A percentile compares a stretch with the other conserved stretches of the same genome.
Evolutionary conservation across 2,888 invertebrate genomes (phyloP).

Genomic region (Xanthorhoe designata): DNA sequence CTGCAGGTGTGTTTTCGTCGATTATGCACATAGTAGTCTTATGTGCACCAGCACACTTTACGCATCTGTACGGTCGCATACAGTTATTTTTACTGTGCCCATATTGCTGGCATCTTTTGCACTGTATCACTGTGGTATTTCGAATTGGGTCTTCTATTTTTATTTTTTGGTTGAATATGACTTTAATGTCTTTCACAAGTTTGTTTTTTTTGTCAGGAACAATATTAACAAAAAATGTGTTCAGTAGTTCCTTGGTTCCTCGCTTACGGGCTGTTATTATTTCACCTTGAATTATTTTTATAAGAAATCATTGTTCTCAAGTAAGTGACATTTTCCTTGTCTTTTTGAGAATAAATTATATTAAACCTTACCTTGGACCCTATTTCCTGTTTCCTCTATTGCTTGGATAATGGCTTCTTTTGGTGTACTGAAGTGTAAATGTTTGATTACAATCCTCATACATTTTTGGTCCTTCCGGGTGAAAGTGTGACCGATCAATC

Average conservation of each 20-base stretch:
- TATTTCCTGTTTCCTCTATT: conserved; percentile 16
- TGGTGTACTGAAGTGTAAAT: conserved; percentile 7
- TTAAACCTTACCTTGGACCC: too few species aligned
- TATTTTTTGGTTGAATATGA: conserved; percentile 1
- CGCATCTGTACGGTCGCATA: conserved; percentile 9
- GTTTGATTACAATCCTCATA: conserved; percentile 5
- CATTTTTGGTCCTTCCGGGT: conserved; percentile 14
- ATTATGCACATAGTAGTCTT: too few species aligned
- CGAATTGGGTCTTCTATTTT: conserved; percentile 15
- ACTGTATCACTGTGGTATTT: conserved; percentile 4
- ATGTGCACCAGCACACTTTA: background rate
- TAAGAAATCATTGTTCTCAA: too few species aligned
- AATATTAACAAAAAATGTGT: background rate
- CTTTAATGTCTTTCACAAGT: conserved; percentile 4
- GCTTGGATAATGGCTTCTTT: conserved; percentile 1
- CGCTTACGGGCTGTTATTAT: conserved; percentile 11
- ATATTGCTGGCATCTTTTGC: conserved; percentile 16
- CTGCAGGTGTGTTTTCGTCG: too few species aligned
- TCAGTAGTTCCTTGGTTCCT: conserved; percentile 5
- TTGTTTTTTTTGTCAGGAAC: conserved; percentile 12
- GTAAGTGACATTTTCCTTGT: too few species aligned
- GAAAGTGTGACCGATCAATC: conserved; percentile 11
- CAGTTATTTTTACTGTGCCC: conserved; percentile 14
- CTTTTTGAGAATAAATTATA: too few species aligned
- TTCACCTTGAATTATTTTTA: too few species aligned